These are phyloP conservation scores for Hypercompe scribonia DNA, from an alignment of 2,888 invertebrate species.

Conservation along the genomic window DNA sequence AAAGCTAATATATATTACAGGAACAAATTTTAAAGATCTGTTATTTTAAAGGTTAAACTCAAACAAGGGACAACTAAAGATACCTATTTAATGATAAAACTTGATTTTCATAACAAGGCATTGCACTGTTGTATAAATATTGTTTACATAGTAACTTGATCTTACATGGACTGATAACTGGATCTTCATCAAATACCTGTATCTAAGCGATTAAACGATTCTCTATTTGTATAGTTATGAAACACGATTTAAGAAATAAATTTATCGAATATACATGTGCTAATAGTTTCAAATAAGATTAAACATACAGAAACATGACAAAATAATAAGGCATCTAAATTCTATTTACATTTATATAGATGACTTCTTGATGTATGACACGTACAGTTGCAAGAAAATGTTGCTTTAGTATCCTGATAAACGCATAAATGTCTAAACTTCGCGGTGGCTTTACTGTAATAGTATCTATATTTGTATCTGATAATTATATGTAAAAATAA, in stretches of 20 bases:
- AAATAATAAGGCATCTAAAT: background rate
- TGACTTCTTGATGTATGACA: background rate
- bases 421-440: background rate
- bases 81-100: background rate
- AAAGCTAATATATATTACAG: background rate
- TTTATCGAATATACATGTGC: background rate
- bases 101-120: background rate
- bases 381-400: background rate
- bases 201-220: background rate
- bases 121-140: background rate
- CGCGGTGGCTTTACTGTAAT: background rate
- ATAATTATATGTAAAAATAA: constrained; percentile 3
- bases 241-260: background rate
- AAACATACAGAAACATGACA: background rate
- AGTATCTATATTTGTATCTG: background rate
- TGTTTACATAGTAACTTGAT: background rate
- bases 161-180: background rate
- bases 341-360: background rate
- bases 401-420: background rate
- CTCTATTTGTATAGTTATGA: background rate
- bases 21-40: background rate
- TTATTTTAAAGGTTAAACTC: background rate
- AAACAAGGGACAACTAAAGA: background rate
- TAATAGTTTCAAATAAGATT: background rate
- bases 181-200: background rate